These are phyloP conservation scores for Eulemur mongoz DNA, from an alignment of 2,797 vertebrate species.

Conservation along the genomic window DNA sequence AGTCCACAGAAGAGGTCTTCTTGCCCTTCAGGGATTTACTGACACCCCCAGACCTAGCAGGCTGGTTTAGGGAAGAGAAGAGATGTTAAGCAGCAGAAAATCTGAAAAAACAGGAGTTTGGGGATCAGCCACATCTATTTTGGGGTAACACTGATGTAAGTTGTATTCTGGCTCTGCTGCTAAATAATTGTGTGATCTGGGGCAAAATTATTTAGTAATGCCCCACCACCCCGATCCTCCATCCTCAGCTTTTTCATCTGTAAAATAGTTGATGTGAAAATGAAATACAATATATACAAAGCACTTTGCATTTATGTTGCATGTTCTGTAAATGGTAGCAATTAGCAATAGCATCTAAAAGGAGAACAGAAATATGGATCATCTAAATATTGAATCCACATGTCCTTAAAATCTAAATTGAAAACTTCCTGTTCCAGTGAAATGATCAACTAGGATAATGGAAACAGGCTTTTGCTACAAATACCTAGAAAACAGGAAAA, in stretches of 20 bases:
- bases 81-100: neutral
- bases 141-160: neutral
- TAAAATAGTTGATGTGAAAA: neutral
- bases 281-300: neutral
- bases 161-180: neutral
- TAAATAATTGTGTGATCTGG: neutral
- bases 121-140: neutral
- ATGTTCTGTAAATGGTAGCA: neutral
- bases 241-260: neutral
- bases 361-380: neutral
- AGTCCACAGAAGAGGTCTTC: neutral
- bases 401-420: conserved; percentile 15
- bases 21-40: neutral
- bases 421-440: neutral
- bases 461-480: neutral
- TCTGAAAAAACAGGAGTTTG: neutral
- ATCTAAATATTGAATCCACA: neutral
- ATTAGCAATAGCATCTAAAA: neutral
- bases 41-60: neutral
- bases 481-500: neutral
- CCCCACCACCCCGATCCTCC: too few species aligned
- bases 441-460: neutral
- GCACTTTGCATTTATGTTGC: neutral
- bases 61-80: neutral
- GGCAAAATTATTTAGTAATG: neutral